Conservation (phyloP, 2,797 vertebrate species). For the Poecilia gillii region DNA sequence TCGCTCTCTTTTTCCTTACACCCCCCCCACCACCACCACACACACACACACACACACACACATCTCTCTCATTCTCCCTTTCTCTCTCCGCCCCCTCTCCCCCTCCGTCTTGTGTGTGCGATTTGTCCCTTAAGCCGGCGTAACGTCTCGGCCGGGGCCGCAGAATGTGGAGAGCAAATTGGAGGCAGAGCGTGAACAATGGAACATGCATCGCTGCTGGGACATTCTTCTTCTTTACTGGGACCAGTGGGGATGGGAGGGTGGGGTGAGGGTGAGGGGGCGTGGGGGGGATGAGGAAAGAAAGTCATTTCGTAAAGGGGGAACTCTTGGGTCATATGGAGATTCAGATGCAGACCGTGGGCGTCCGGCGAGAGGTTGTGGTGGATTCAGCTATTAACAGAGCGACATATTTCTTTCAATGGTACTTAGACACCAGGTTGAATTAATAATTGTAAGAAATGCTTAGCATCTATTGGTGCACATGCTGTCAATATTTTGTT, state of each 20-base stretch:
- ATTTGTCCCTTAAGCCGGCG: slow-evolving; percentile 99
- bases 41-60: slow-evolving; percentile 32
- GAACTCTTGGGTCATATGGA: slow-evolving; percentile 45
- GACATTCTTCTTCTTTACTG: slow-evolving; percentile 83
- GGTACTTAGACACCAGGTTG: background rate
- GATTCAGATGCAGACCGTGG: slow-evolving; percentile 42
- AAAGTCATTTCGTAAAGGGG: slow-evolving; percentile 57
- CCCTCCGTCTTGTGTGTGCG: slow-evolving; percentile 89
- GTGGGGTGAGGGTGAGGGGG: too few species aligned
- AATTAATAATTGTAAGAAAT: background rate
- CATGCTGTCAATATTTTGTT: background rate
- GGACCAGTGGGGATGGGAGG: slow-evolving; percentile 61
- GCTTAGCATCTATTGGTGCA: background rate
- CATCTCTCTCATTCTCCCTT: slow-evolving; percentile 55
- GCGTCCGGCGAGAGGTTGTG: slow-evolving; percentile 24
- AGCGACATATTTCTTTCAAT: background rate
- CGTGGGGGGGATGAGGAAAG: slow-evolving; percentile 43
- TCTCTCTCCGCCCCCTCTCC: slow-evolving; percentile 56
- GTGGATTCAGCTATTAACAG: slow-evolving; percentile 6
- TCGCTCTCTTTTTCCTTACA: slow-evolving; percentile 40
- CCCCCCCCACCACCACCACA: slow-evolving; percentile 53
- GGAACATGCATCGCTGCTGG: slow-evolving; percentile 97
- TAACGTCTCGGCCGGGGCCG: slow-evolving; percentile 98
- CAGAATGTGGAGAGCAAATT: slow-evolving; percentile 99
- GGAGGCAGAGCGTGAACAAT: slow-evolving; percentile 99